These are phyloP conservation scores for Bovichtus variegatus DNA, from an alignment of 2,797 vertebrate species.

Conservation along the genomic window DNA sequence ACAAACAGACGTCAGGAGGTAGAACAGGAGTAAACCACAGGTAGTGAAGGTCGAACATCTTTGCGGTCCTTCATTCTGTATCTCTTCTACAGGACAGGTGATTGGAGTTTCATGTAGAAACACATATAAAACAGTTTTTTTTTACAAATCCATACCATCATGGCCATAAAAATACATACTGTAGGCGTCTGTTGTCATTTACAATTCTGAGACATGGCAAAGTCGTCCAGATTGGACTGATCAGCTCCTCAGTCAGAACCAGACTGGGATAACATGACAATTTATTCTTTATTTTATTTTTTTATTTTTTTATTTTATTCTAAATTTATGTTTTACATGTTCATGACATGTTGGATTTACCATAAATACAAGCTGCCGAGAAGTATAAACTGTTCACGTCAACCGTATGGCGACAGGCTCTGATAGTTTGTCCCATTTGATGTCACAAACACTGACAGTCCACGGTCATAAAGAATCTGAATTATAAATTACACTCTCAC, in stretches of 20 bases:
- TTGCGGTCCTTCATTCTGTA: not conserved
- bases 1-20: constrained; percentile 65
- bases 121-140: constrained; percentile 43
- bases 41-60: constrained; percentile 19
- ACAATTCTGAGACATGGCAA: constrained; percentile 57
- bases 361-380: constrained; percentile 59
- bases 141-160: constrained; percentile 38
- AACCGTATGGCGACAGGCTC: not conserved
- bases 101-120: constrained; percentile 52
- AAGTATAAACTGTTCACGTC: constrained; percentile 8
- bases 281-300: too few species aligned
- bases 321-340: constrained; percentile 31
- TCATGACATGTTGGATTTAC: constrained; percentile 28
- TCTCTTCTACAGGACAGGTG: constrained; percentile 36
- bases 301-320: too few species aligned
- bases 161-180: constrained; percentile 56
- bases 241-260: constrained; percentile 38
- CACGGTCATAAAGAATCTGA: constrained; percentile 10
- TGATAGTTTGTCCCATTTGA: constrained; percentile 16
- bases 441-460: constrained; percentile 4
- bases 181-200: constrained; percentile 37
- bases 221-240: constrained; percentile 29
- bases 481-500: constrained; percentile 60
- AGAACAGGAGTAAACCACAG: constrained; percentile 68
- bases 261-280: constrained; percentile 33